phyloP scores from a whole-genome alignment of 2,113 vertebrate species.

The Burhinus bistriatus region DNA sequence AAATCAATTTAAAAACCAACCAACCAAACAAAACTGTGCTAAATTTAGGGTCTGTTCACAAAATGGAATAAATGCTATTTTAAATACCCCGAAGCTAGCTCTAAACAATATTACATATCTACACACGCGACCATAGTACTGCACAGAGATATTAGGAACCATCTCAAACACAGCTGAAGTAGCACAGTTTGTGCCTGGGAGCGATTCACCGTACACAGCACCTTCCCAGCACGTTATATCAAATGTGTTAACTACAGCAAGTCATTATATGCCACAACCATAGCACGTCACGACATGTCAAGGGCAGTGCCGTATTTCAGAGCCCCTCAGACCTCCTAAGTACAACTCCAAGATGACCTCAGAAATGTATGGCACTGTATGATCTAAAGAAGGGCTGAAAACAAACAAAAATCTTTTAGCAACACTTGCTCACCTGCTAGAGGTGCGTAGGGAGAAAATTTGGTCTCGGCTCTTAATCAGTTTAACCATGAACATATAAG shows the following conservation, averaged over 20 bases:
- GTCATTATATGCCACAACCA: not conserved
- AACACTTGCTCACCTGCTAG: not conserved
- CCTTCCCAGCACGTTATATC: not conserved
- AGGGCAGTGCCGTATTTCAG: not conserved
- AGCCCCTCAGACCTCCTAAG: not conserved
- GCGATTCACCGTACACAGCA: not conserved
- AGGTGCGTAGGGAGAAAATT: not conserved
- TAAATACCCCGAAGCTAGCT: not conserved
- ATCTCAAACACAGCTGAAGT: not conserved
- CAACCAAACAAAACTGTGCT: not conserved
- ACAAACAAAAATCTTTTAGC: not conserved
- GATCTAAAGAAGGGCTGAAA: not conserved
- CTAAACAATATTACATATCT: not conserved
- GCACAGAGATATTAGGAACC: not conserved
- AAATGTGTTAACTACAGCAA: not conserved
- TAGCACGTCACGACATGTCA: rapidly evolving
- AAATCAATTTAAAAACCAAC: not conserved
- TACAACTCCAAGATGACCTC: not conserved
- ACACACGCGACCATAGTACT: not conserved
- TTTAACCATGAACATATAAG: not conserved
- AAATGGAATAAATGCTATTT: not conserved
- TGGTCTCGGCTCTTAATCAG: not conserved
- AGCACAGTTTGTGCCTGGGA: not conserved
- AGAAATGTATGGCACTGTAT: not conserved
- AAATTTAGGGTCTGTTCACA: not conserved